Evolutionary conservation across 1,140 invertebrate species (phyloP).

Genomic region (Rhagoletis pomonella): DNA sequence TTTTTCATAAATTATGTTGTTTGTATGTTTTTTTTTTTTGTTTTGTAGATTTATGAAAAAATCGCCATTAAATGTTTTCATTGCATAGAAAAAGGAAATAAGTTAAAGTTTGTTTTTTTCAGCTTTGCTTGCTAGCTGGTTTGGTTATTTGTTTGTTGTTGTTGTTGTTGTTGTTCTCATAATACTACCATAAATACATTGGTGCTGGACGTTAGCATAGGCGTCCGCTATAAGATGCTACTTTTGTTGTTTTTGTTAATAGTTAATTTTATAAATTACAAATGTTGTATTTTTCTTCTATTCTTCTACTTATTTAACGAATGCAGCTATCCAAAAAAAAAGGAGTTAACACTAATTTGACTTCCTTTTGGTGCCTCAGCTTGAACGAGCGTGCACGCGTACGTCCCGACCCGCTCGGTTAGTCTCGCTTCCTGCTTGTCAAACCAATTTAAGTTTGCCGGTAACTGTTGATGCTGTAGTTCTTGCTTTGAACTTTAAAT

Average conservation of each 20-base stretch:
- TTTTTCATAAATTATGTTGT: background rate
- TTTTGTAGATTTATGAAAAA: conserved; percentile 10
- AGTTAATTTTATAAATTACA: conserved; percentile 48
- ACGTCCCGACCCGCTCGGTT: conserved; percentile 22
- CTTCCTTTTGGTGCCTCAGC: conserved; percentile 60
- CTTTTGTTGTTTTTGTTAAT: conserved; percentile 35
- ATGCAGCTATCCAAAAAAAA: conserved; percentile 39
- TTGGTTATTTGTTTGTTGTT: background rate
- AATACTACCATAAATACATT: conserved; percentile 35
- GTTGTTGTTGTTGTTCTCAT: background rate
- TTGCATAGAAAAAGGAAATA: conserved; percentile 32
- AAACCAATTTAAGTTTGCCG: background rate
- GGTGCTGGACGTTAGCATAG: background rate
- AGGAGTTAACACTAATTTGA: conserved; percentile 54
- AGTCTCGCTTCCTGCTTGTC: background rate
- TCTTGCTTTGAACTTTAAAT: conserved; percentile 66
- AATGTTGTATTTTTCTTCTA: conserved; percentile 33
- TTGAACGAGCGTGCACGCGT: conserved; percentile 55
- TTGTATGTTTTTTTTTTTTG: background rate
- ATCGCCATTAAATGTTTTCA: conserved; percentile 20
- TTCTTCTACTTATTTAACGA: conserved; percentile 37
- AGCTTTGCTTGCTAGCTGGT: background rate
- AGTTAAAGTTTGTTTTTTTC: background rate
- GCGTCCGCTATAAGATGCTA: conserved; percentile 26
- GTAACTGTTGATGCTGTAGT: conserved; percentile 49